phyloP scores from a whole-genome alignment of 1,140 invertebrate genomes.

The Camponotus vicinus region DNA sequence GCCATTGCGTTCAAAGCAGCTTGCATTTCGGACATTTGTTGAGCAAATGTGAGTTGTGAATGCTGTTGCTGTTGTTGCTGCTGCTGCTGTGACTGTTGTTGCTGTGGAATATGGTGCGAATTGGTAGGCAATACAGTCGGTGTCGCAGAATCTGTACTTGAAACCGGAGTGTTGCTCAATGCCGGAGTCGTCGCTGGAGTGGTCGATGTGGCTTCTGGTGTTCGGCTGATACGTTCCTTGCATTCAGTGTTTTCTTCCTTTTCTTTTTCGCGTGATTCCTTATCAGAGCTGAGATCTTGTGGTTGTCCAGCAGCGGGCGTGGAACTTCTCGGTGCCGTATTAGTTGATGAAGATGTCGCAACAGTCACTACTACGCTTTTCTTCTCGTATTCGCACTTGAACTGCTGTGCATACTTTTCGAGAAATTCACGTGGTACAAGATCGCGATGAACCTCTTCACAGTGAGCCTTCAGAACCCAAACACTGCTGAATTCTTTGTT shows the following conservation, averaged over 20 bases:
- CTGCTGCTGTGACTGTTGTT: constrained; percentile 71
- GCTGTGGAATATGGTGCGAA: constrained; percentile 71
- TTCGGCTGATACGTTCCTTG: constrained; percentile 82
- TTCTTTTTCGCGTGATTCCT: constrained; percentile 86
- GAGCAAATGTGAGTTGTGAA: constrained; percentile 89
- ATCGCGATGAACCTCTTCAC: constrained; percentile 97
- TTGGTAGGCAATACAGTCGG: constrained; percentile 85
- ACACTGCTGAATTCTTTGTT: constrained; percentile 98
- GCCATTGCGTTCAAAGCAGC: constrained; percentile 94
- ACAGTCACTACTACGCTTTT: constrained; percentile 91
- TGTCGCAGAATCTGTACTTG: constrained; percentile 88
- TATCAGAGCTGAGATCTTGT: constrained; percentile 81
- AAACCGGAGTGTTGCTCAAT: constrained; percentile 87
- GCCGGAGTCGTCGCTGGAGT: constrained; percentile 90
- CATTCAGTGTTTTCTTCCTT: constrained; percentile 86
- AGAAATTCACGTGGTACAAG: constrained; percentile 95
- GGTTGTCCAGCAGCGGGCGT: constrained; percentile 84
- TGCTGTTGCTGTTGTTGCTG: constrained; percentile 79
- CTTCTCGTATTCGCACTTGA: constrained; percentile 94
- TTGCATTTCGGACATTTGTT: constrained; percentile 94
- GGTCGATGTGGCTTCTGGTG: constrained; percentile 87
- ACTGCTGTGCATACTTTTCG: constrained; percentile 96
- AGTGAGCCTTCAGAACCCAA: constrained; percentile 98
- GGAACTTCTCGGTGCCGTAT: constrained; percentile 87
- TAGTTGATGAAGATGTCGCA: constrained; percentile 87